Evolutionary conservation across 2,113 vertebrate species (phyloP), one percentile per base, ranked within the genome.

Genomic region (Amblyopsis rosae): DNA sequence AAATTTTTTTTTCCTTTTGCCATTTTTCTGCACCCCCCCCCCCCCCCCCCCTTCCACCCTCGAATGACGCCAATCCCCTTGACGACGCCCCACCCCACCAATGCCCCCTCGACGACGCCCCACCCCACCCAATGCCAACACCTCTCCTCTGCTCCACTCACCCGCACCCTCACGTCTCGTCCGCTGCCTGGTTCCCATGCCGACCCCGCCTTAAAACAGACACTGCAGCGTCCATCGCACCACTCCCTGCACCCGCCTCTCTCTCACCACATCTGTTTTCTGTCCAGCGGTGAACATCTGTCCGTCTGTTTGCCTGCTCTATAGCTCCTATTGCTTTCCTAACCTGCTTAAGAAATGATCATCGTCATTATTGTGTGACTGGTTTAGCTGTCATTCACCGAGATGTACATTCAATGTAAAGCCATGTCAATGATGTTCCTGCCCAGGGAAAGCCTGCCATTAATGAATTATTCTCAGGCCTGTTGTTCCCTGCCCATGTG

Each of bases 1-100:
- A n/a, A n/a, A n/a, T n/a, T n/a, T n/a, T n/a, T n/a, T n/a, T n/a
- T 90, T 87, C 78, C 84, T 80, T 69, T 65, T 58, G 69, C 82
- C 83, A 58, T 77, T 79, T 75, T 75, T 0, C 33, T 53, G 59
- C 26, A 26, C 19, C 19, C 19, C 19, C 19, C 1, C 19, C 19
- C 19, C 19, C 19, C 19, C 1, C 19, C 65, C 70, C 62, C 59
- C 35, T 16, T 6, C 3, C 2, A 3, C 15, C 10, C 3, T 17
- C 7, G 1, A 33, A 35, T 3, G 13, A 10, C 0, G 12, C 6
- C 11, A 26, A 8, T 9, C 50, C 26, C 15, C 62, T 13, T 6
- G 19, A 54, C 26, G 33, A n/a, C 49, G 7, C 17, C 46, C 60
- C 62, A 33, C 26, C 13, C 15, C 48, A 15, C 53, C 16, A 17